phyloP scores from a whole-genome alignment of 1,140 invertebrate genomes.

The Choristoneura fumiferana region DNA sequence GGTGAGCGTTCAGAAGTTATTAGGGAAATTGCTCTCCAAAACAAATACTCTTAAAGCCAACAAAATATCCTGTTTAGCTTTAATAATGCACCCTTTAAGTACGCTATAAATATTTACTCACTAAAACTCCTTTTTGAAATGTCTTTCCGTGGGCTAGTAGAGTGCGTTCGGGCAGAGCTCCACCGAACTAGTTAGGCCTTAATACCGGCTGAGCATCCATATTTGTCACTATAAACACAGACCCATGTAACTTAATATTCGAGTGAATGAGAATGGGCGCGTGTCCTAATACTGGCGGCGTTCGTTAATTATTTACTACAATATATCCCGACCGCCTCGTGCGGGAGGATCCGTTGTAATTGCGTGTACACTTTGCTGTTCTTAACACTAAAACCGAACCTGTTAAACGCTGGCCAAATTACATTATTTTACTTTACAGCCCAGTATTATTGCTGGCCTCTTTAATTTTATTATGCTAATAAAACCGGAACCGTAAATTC shows the following conservation, averaged over 20 bases:
- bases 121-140: conserved; percentile 24
- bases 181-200: conserved; percentile 15
- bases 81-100: conserved; percentile 23
- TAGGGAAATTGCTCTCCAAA: conserved; percentile 42
- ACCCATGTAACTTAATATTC: conserved; percentile 15
- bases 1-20: conserved; percentile 37
- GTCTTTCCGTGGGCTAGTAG: not conserved
- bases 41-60: conserved; percentile 28
- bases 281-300: conserved; percentile 37
- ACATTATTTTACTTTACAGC: conserved; percentile 9
- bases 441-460: conserved; percentile 1
- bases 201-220: conserved; percentile 30
- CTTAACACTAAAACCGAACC: conserved; percentile 8
- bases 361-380: conserved; percentile 38
- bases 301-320: conserved; percentile 52
- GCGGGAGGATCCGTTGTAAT: conserved; percentile 34
- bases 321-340: conserved; percentile 31
- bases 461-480: conserved; percentile 16
- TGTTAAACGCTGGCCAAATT: conserved; percentile 20
- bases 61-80: conserved; percentile 30
- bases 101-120: conserved; percentile 33
- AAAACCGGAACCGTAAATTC: conserved; percentile 14
- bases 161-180: conserved; percentile 16
- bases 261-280: conserved; percentile 27
- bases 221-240: conserved; percentile 44